Percentiles rank a stretch among this genome's conserved stretches.
phyloP scores from a whole-genome alignment of 2,888 invertebrate species.

The Eupithecia insigniata region DNA sequence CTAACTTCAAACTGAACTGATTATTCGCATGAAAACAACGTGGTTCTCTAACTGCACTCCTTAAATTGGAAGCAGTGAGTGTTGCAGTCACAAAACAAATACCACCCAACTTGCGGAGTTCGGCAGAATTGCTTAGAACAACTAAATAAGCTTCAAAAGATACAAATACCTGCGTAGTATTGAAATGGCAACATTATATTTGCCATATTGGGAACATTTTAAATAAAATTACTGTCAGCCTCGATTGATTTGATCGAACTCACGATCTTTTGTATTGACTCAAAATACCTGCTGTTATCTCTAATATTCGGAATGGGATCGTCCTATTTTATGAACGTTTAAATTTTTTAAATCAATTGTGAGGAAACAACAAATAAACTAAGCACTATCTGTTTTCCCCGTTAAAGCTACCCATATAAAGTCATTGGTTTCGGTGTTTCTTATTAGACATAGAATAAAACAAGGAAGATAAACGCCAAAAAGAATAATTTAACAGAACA shows the following conservation, averaged over 20 bases:
- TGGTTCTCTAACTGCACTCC: neutral
- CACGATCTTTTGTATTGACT: neutral
- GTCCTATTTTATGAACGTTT: neutral
- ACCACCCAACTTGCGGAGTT: neutral
- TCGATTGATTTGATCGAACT: neutral
- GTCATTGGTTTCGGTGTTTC: neutral
- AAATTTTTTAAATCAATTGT: neutral
- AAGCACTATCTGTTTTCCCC: neutral
- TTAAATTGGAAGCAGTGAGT: neutral
- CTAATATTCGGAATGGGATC: neutral
- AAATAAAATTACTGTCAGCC: too few species aligned
- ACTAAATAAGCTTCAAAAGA: neutral
- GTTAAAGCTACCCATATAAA: neutral
- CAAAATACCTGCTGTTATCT: neutral
- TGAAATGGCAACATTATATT: neutral
- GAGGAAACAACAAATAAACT: neutral
- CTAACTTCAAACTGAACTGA: neutral
- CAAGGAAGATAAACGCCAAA: conserved; percentile 6
- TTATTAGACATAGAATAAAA: conserved; percentile 1
- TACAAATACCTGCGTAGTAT: neutral
- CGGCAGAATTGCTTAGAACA: neutral
- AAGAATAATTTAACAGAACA: conserved; percentile 26
- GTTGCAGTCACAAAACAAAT: neutral
- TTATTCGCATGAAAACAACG: neutral
- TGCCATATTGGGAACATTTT: too few species aligned